Evolutionary conservation across 2,797 vertebrate species (phyloP).

Genomic region (Rousettus madagascariensis): DNA sequence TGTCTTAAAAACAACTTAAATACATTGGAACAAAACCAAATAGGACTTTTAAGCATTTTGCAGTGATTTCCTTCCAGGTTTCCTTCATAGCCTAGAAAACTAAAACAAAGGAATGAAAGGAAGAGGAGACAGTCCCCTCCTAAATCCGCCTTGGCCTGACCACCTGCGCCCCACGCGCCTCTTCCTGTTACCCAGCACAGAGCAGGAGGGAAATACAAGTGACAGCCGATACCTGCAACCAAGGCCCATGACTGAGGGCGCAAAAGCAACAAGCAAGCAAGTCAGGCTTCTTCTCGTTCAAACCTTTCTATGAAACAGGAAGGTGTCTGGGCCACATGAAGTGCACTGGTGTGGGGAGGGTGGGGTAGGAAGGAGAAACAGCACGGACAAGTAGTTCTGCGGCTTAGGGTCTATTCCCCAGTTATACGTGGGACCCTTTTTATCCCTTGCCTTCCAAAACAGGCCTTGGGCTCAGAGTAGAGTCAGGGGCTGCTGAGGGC

Average conservation of each 20-base stretch:
- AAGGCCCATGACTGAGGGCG: background rate
- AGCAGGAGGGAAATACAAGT: background rate
- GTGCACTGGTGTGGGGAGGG: background rate
- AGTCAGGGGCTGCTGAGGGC: background rate
- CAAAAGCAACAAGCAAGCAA: background rate
- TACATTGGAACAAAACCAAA: conserved; percentile 15
- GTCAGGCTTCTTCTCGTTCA: background rate
- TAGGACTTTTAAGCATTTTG: conserved; percentile 5
- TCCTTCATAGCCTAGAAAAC: background rate
- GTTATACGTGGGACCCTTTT: background rate
- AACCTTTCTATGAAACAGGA: background rate
- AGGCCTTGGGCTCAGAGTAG: background rate
- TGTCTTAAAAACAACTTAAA: conserved; percentile 27
- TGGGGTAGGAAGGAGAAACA: background rate
- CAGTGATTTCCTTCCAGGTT: background rate
- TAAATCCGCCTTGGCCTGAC: background rate
- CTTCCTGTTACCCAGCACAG: background rate
- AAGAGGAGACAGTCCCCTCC: background rate
- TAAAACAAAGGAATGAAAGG: background rate
- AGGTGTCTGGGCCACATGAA: background rate
- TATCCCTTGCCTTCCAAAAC: background rate
- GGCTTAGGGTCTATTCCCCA: background rate
- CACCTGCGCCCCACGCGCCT: fast-evolving
- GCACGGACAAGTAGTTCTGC: background rate
- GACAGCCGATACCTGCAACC: background rate